Evolutionary conservation across 2,797 vertebrate genomes (phyloP), one percentile per base, ranked within the genome.

Genomic region (Tiaroga cobitis): DNA sequence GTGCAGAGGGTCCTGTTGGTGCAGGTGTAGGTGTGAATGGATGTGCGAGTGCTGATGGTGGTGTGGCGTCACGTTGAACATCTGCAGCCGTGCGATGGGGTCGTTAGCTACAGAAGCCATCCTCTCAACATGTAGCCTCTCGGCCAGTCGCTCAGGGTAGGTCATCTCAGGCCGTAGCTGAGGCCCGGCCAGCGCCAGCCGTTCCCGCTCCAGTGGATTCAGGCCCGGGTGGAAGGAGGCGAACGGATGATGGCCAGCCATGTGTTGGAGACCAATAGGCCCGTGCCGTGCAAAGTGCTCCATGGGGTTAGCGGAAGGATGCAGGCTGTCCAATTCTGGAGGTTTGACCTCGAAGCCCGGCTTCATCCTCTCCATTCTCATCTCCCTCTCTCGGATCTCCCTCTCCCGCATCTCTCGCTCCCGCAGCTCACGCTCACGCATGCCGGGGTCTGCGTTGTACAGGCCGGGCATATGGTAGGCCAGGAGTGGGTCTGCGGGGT

Each of bases 1-100:
- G 92, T 99, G 97, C 39, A 99, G 93, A 4, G 98, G 97, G 85
- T 99, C 98, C 94, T 99, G 98, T 95, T 99, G 98, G 92, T 99
- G 98, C 51, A 99, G 97, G 93, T 99, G 98, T 18, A 99, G 96
- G 91, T 99, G 98, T 0, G 98, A 99, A 95, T 99, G 98, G 92
- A 99, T 99, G 92, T 99, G 98, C 0, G 98, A 99, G 92, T 99
- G 98, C 93, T 99, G 98, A 95, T 99, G 98, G 87, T 99, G 98
- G 91, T 99, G 98, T 0, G 98, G 98, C 0, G 98, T 99, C 87
- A 99, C 97, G 5, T 99, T 99, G 96, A 99, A 99, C 98, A 99
- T 99, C 96, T 99, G 98, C 34, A 99, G 96, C 74, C 98, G 96
- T 2, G 98, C 97, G 92, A 99, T 95, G 37, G 98, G 98, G 94